Evolutionary conservation across 2,888 invertebrate genomes (phyloP).

Genomic region (Apodemia zela): DNA sequence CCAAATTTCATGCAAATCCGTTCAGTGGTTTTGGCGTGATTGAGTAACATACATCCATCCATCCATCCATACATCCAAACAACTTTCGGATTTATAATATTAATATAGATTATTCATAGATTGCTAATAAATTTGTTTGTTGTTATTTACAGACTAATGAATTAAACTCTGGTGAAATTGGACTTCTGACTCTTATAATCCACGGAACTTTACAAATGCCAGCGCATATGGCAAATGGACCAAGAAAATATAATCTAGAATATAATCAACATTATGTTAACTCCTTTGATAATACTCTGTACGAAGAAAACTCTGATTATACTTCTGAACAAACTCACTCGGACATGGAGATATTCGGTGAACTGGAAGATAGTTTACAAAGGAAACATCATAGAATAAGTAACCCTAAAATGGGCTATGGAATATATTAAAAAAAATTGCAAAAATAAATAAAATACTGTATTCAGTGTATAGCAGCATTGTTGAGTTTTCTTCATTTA

Average conservation of each 20-base stretch:
- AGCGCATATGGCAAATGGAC: constrained; percentile 79
- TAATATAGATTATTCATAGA: too few relatives aligned
- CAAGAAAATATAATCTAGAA: constrained; percentile 74
- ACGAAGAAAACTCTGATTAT: not conserved
- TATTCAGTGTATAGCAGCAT: too few relatives aligned
- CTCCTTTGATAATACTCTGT: constrained; percentile 15
- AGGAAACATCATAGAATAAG: constrained; percentile 1
- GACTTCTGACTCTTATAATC: constrained; percentile 80
- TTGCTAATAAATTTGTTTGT: not conserved
- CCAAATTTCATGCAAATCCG: too few relatives aligned
- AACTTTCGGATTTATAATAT: too few relatives aligned
- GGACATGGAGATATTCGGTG: constrained; percentile 8
- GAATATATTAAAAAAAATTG: too few relatives aligned
- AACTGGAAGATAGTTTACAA: constrained; percentile 32
- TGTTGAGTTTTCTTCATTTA: too few relatives aligned
- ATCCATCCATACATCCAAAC: too few relatives aligned
- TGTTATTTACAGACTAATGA: constrained; percentile 49
- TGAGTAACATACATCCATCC: too few relatives aligned
- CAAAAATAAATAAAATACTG: too few relatives aligned
- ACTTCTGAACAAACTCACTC: not conserved
- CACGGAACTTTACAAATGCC: constrained; percentile 86
- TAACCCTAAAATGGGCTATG: not conserved
- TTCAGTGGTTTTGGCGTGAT: too few relatives aligned
- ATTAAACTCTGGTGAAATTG: constrained; percentile 80
- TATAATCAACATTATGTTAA: constrained; percentile 55